Evolutionary conservation across 2,888 invertebrate species (phyloP).

Genomic region (Eutolmus rufibarbis): DNA sequence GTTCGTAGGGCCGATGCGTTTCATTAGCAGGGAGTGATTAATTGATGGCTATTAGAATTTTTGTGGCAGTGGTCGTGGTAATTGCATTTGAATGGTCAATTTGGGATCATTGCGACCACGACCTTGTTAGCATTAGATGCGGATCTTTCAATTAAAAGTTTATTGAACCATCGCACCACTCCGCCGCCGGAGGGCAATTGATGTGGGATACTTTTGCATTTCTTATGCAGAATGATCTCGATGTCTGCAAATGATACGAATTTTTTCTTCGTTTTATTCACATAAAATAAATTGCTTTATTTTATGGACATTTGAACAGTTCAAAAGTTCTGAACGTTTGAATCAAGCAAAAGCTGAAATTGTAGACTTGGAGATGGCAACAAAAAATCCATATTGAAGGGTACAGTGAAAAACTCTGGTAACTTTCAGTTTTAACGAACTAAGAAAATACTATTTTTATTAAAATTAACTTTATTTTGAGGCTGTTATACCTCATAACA

Average conservation of each 20-base stretch:
- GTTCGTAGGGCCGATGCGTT: not conserved
- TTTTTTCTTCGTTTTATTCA: not conserved
- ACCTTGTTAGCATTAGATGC: conserved; percentile 40
- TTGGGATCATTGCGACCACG: conserved; percentile 44
- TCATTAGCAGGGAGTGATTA: conserved; percentile 41
- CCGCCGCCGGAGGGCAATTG: not conserved
- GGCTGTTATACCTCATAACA: too few relatives aligned
- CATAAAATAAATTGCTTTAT: not conserved
- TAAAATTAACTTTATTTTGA: too few relatives aligned
- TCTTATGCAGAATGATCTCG: not conserved
- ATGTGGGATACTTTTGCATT: conserved; percentile 14
- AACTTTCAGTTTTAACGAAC: too few relatives aligned
- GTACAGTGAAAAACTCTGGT: too few relatives aligned
- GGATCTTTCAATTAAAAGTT: conserved; percentile 37
- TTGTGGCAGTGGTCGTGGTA: conserved; percentile 40
- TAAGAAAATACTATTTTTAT: too few relatives aligned
- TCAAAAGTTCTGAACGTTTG: too few relatives aligned
- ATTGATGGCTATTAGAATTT: conserved; percentile 42
- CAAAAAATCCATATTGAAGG: too few relatives aligned
- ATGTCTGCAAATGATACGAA: not conserved
- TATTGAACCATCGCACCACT: conserved; percentile 5
- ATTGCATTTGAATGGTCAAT: conserved; percentile 47
- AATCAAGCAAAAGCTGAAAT: too few relatives aligned
- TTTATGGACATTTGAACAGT: not conserved
- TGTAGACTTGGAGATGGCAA: too few relatives aligned